Base-by-base conservation (phyloP, 1,140 invertebrate species). In the Drosophila oshimai region DNA sequence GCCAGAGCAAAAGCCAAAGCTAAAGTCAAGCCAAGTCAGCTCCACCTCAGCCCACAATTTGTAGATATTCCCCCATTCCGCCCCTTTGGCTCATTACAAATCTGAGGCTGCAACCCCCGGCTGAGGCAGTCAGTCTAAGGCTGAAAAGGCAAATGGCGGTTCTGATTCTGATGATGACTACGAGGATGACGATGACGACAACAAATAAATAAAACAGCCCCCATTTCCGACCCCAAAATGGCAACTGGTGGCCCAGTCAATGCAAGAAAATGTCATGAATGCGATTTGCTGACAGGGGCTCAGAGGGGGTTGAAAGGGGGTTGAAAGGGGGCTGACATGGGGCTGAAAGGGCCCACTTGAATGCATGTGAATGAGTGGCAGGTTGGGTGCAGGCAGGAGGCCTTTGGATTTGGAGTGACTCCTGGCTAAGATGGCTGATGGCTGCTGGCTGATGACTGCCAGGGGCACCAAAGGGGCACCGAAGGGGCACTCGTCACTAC, bases 241-340 rank as follows among this genome's bases (percentile, higher is more conserved):
- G 58, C 67, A 65, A 75, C 42, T 75, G 73, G 54, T 73, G 68
- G 60, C 62, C 34, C 47, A 78, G 74, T 79, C 71, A 86, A 84
- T 84, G 75, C 80, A 86, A 84, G 80, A 84, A 84, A 84, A 84
- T 84, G 80, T 79, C 80, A 79, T 84, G 80, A 84, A 86, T 84
- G 65, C 75, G 80, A 79, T 84, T 84, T 79, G 80, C 58, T 74
- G 71, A 72, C 46, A 54, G 71, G 18, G 39, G 39, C 0, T 13
- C 17, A 44, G 6, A 17, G 3, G 5, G n/a, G 22, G 44, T 7
- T 6, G 12, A 9, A 1, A 33, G 33, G n/a, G 10, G 13, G 28
- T 3, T n/a, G 22, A 7, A 7, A 44, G 12, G 18, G 15, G 5
- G 12, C 9, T 6, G 36, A 18, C 3, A 41, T 22, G 39, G 39